phyloP scores from a whole-genome alignment of 2,113 vertebrate genomes.

The Hiodon tergisus region DNA sequence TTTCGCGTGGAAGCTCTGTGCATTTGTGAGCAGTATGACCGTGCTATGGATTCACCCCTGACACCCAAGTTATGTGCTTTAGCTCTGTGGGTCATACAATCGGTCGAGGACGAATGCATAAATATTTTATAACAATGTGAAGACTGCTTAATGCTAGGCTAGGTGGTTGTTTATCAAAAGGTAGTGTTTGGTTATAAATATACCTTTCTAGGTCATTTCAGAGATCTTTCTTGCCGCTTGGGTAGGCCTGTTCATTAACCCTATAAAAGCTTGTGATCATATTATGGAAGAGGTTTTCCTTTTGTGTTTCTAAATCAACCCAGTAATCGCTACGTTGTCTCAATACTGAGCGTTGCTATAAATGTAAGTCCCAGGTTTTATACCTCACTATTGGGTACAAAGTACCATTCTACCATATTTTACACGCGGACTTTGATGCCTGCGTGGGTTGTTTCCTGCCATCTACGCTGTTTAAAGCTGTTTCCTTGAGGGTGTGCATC shows the following conservation, averaged over 20 bases:
- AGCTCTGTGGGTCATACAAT: slow-evolving; percentile 5
- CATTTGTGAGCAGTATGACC: background rate
- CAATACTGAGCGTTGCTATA: slow-evolving; percentile 8
- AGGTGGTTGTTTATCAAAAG: background rate
- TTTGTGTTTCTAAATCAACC: too few species aligned
- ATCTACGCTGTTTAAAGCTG: too few species aligned
- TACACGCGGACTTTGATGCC: slow-evolving; percentile 16
- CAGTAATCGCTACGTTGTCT: background rate
- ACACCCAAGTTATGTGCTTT: slow-evolving; percentile 8
- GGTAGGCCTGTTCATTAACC: too few species aligned
- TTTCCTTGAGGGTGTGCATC: background rate
- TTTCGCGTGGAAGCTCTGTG: background rate
- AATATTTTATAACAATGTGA: too few species aligned
- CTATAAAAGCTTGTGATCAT: too few species aligned
- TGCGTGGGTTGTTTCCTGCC: background rate
- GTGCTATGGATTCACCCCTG: slow-evolving; percentile 12
- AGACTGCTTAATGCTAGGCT: too few species aligned
- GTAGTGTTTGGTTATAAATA: background rate
- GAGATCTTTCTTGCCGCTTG: too few species aligned
- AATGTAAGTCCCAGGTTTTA: slow-evolving; percentile 13
- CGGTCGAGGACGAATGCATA: background rate
- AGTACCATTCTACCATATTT: slow-evolving; percentile 11
- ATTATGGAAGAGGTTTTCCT: too few species aligned
- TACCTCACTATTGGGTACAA: slow-evolving; percentile 19
- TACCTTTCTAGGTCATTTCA: background rate